A percentile compares a stretch with the other conserved stretches of the same genome.
phyloP scores from a whole-genome alignment of 2,797 vertebrate species.

The Hypotaenidia okinawae region DNA sequence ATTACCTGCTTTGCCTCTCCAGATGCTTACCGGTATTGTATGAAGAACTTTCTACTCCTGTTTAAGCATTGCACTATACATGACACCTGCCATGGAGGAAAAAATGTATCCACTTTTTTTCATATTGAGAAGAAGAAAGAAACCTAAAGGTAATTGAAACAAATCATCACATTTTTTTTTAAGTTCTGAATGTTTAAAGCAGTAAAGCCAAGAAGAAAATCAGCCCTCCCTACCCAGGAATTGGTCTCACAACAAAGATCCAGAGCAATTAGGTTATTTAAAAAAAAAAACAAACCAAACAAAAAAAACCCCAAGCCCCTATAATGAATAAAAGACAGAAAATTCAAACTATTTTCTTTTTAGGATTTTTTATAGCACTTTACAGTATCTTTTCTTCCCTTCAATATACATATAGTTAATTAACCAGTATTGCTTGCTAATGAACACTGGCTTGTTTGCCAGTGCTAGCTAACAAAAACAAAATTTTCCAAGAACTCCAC shows the following conservation, averaged over 20 bases:
- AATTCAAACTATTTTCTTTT: not conserved
- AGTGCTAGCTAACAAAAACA: not conserved
- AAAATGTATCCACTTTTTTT: not conserved
- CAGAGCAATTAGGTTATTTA: not conserved
- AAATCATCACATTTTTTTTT: not conserved
- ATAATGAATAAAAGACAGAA: not conserved
- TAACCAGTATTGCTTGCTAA: not conserved
- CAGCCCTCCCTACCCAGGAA: not conserved
- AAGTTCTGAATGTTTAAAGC: not conserved
- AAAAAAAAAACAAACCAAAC: not conserved
- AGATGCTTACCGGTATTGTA: not conserved
- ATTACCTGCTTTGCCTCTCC: not conserved
- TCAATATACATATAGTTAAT: not conserved
- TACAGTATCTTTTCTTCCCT: not conserved
- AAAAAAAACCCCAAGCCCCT: too few relatives aligned
- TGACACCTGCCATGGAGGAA: not conserved
- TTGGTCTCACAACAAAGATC: rapidly evolving
- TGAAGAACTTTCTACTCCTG: not conserved
- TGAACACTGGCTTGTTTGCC: not conserved
- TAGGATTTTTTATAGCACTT: not conserved
- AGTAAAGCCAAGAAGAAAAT: not conserved
- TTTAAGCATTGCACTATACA: not conserved
- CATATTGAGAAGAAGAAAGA: not conserved
- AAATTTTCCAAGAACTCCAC: not conserved
- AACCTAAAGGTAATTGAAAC: not conserved